Evolutionary conservation across 2,113 vertebrate species (phyloP), one percentile per base, ranked within the genome.

Genomic region (Nycticryphes semicollaris): DNA sequence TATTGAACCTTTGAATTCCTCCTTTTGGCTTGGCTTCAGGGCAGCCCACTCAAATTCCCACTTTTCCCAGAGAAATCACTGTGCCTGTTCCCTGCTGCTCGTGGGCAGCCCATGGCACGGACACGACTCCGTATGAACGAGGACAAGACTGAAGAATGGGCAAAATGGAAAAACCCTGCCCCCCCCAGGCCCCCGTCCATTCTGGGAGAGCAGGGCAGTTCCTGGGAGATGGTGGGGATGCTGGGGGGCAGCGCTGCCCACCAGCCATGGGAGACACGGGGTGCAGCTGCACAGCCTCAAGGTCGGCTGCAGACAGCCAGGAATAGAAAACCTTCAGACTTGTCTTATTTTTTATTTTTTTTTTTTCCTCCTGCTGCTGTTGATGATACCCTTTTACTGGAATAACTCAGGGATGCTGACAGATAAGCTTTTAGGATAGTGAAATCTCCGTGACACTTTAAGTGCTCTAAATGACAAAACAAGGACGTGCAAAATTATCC

Each of bases 401-500:
- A 98, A 97, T 96, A 96, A 93, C 96, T 97, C 77, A 84, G 62
- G 95, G 89, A 73, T 41, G 89, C 89, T 98, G 98, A 97, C 97
- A 97, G 96, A 75, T 86, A 84, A 93, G 97, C 96, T 98, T 97
- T 83, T 90, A 97, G 94, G 91, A 53, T 54, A 87, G 84, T 53
- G 93, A 97, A 97, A 96, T 94, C 96, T 90, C 94, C 35, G 20
- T 97, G 97, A 97, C 97, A 95, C 95, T 94, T 95, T 94, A 97
- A 94, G 72, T 94, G 97, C 94, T 95, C 94, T 95, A 96, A 97
- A 94, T 94, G 97, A 98, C 97, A 98, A 97, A 80, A 94, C 97
- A 95, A 93, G 95, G 97, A 97, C 87, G 94, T 87, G 96, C 92
- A 92, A 51, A 95, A 97, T 90, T 93, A 97, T 90, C 94, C 94